Base-by-base conservation (phyloP, 2,113 vertebrate genomes). In the Dascyllus trimaculatus region DNA sequence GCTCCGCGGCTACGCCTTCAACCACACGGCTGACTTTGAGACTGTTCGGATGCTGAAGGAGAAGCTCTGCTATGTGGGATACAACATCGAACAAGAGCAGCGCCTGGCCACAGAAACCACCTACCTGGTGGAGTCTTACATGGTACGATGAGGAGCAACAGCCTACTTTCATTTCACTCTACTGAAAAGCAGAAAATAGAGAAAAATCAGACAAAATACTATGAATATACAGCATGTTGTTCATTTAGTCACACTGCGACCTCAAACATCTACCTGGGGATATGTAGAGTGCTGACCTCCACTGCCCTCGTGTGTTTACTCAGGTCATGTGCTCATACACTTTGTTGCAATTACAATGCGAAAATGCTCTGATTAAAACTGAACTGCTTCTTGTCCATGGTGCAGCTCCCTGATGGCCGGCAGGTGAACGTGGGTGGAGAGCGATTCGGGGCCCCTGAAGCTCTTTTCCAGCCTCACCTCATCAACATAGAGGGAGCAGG, bases 11-110 rank as follows among this genome's bases (percentile, higher is more conserved):
- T 99, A 99, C 0, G 97, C 96, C 75, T 99, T 99, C 94, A 99
- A 99, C 93, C 98, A 99, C 79, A 95, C 98, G 32, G 98, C 98
- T 25, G 98, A 99, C 90, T 99, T 99, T 71, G 98, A 99, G 94
- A 99, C 98, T 0, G 98, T 99, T 76, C 97, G 98, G 7, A 97
- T 99, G 96, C 91, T 99, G 91, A 99, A 99, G 94, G 98, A 99
- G 80, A 97, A 98, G 74, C 85, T 98, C 35, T 99, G 98, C 87
- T 99, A 98, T 0, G 98, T 99, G 75, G 98, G 96, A 2, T 99
- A 99, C 91, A 97, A 99, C 93, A 96, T 99, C 4, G 98, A 99
- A 9, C 98, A 99, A 86, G 98, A 99, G 88, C 98, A 99, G 93
- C 96, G 95, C 22, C 93, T 99, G 83, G 97, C 98, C 19, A 88